Evolutionary conservation across 2,797 vertebrate genomes (phyloP).

Genomic region (Gobionotothen gibberifrons): DNA sequence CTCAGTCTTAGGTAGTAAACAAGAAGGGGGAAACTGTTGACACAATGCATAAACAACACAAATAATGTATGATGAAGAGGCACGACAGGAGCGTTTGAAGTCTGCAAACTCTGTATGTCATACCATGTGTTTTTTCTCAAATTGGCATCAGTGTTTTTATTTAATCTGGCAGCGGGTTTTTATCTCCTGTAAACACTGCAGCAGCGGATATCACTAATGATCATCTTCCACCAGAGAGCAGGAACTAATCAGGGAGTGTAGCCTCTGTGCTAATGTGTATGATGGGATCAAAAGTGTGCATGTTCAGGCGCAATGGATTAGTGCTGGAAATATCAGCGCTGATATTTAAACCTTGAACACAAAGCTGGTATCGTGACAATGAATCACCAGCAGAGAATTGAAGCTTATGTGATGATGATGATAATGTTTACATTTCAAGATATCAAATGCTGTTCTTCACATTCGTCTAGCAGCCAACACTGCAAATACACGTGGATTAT

Average conservation of each 20-base stretch:
- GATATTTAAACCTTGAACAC: constrained; percentile 21
- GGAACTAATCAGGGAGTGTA: constrained; percentile 37
- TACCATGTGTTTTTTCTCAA: too few relatives aligned
- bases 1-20: too few relatives aligned
- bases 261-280: not conserved
- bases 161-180: constrained; percentile 1
- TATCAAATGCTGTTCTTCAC: not conserved
- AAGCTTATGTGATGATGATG: not conserved
- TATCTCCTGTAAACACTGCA: not conserved
- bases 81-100: not conserved
- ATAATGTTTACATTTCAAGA: not conserved
- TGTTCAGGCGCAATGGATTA: constrained; percentile 52
- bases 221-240: constrained; percentile 11
- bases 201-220: not conserved
- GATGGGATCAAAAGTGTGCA: constrained; percentile 46
- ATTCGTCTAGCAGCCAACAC: not conserved
- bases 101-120: not conserved
- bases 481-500: too few relatives aligned
- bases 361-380: not conserved
- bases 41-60: not conserved
- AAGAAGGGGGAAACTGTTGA: not conserved
- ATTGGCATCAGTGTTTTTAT: constrained; percentile 3
- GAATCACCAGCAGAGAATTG: not conserved
- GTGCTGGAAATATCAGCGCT: constrained; percentile 35
- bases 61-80: not conserved